phyloP scores from a whole-genome alignment of 1,140 invertebrate genomes.

The Protaetia brevitarsis region DNA sequence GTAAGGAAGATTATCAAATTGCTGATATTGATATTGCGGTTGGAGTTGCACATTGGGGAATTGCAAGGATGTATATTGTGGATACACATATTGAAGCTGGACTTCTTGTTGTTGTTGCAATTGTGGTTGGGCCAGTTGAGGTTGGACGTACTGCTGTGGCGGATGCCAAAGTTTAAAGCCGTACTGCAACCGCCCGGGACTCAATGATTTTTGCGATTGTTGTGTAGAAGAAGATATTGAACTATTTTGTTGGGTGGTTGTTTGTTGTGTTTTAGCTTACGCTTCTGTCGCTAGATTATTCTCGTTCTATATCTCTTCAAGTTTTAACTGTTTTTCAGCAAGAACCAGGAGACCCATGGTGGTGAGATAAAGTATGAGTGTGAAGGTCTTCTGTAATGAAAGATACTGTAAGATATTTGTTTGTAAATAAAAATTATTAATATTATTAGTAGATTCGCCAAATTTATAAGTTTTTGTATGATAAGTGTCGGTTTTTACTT shows the following conservation, averaged over 20 bases:
- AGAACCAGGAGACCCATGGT: no score
- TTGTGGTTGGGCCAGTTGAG: not conserved
- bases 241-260: slow-evolving; percentile 14
- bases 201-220: not conserved
- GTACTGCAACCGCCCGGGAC: not conserved
- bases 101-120: not conserved
- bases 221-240: not conserved
- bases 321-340: slow-evolving; percentile 36
- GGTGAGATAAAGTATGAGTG: no score
- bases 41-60: not conserved
- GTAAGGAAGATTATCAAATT: slow-evolving; percentile 37
- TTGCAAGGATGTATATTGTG: not conserved
- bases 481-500: no score
- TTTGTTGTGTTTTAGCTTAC: slow-evolving; percentile 21
- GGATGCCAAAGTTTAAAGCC: not conserved
- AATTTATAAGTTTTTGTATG: no score
- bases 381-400: no score
- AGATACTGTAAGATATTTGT: no score
- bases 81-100: not conserved
- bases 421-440: no score
- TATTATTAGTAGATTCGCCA: no score
- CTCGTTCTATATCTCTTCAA: slow-evolving; percentile 41
- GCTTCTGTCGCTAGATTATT: slow-evolving; percentile 29
- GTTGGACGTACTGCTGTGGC: not conserved
- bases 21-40: slow-evolving; percentile 15